phyloP scores from a whole-genome alignment of 2,797 vertebrate species.

The Aselliscus stoliczkanus region DNA sequence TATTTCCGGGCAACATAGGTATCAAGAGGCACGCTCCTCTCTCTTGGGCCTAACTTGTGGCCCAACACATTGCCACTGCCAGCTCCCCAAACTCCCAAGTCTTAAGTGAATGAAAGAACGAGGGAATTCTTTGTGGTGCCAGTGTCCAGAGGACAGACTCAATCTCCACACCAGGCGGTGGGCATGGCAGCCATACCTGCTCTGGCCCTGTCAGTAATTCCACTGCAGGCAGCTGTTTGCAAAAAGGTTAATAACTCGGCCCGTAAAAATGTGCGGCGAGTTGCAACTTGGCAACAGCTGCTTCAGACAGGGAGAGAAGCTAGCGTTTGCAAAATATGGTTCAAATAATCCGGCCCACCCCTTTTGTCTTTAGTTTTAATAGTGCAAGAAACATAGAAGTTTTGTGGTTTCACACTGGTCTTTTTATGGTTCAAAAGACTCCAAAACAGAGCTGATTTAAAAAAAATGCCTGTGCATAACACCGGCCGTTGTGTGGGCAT shows the following conservation, averaged over 20 bases:
- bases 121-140: not conserved
- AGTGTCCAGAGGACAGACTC: not conserved
- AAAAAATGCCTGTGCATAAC: constrained; percentile 66
- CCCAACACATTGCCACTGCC: fast-evolving
- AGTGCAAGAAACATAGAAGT: constrained; percentile 72
- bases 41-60: fast-evolving
- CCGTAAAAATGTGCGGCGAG: constrained; percentile 72
- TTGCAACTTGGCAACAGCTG: constrained; percentile 74
- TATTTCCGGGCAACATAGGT: fast-evolving
- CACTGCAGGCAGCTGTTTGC: constrained; percentile 71
- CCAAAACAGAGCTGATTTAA: constrained; percentile 73
- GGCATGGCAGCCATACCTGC: constrained; percentile 24
- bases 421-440: constrained; percentile 79
- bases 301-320: constrained; percentile 61
- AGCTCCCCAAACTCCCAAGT: not conserved
- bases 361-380: constrained; percentile 69
- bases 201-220: constrained; percentile 63
- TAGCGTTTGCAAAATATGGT: constrained; percentile 77
- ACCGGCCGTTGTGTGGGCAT: constrained; percentile 64
- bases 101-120: not conserved
- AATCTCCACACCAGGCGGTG: not conserved
- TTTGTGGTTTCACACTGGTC: constrained; percentile 82
- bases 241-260: constrained; percentile 75
- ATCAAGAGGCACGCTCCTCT: fast-evolving
- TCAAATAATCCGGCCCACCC: constrained; percentile 70